Conservation (phyloP, 1,140 invertebrate species). For the Tetramorium alpestre region DNA sequence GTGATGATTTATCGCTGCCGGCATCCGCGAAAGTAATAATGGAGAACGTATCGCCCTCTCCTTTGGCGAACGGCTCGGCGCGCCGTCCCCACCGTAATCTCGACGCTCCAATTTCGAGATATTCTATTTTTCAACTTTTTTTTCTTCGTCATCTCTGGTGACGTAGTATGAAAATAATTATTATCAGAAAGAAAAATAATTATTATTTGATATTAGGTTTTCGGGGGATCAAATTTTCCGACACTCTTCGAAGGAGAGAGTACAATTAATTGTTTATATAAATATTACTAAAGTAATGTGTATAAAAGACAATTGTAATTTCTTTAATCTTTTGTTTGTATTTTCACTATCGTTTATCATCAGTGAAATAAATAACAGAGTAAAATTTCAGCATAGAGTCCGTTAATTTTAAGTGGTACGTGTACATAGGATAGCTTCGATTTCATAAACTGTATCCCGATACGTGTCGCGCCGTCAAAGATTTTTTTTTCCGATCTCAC, state of each 20-base stretch:
- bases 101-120: conserved; percentile 32
- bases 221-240: not conserved
- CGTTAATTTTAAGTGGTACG: not conserved
- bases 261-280: not conserved
- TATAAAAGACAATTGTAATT: not conserved
- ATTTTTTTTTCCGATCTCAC: conserved; percentile 32
- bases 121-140: conserved; percentile 17
- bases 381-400: not conserved
- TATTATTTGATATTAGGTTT: not conserved
- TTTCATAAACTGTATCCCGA: not conserved
- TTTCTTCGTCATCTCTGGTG: not conserved
- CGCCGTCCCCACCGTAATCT: conserved; percentile 22
- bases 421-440: not conserved
- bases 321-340: not conserved
- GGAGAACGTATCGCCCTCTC: conserved; percentile 73
- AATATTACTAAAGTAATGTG: not conserved
- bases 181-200: not conserved
- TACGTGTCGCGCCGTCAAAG: not conserved
- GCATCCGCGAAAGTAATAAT: conserved; percentile 67
- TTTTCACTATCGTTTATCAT: not conserved
- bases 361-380: not conserved
- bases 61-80: conserved; percentile 48
- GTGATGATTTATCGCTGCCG: conserved; percentile 70
- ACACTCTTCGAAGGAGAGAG: not conserved
- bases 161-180: conserved; percentile 8